Percentiles rank a stretch among this genome's conserved stretches.
Conservation (phyloP, 1,140 invertebrate species). For the Lordiphosa collinella region DNA sequence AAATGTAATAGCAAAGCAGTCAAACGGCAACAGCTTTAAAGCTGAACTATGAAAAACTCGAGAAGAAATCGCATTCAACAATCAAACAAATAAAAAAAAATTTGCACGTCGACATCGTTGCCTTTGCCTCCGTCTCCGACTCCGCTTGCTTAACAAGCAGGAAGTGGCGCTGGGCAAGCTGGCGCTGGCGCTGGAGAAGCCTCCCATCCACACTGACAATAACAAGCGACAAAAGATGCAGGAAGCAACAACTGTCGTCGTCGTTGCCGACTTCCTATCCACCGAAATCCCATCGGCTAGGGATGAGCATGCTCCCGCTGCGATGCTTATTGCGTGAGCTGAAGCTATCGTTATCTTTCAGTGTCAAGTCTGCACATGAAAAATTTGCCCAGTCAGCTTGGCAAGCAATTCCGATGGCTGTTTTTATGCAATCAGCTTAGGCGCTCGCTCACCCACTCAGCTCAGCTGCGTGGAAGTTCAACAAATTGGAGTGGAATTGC, state of each 20-base stretch:
- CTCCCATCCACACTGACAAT: conserved; percentile 26
- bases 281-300: conserved; percentile 21
- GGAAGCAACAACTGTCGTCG: conserved; percentile 64
- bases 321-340: conserved; percentile 47
- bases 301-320: conserved; percentile 44
- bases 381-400: conserved; percentile 14
- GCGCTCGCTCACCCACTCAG: conserved; percentile 14
- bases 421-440: conserved; percentile 26
- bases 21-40: conserved; percentile 38
- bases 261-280: conserved; percentile 48
- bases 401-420: background rate
- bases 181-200: conserved; percentile 10
- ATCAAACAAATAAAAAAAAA: conserved; percentile 50
- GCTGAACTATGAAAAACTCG: conserved; percentile 23
- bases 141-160: conserved; percentile 70
- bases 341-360: conserved; percentile 45
- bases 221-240: conserved; percentile 68
- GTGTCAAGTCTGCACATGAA: conserved; percentile 38
- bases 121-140: background rate
- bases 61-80: conserved; percentile 54
- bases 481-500: conserved; percentile 16
- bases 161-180: conserved; percentile 48
- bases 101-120: conserved; percentile 52
- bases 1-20: conserved; percentile 57
- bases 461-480: conserved; percentile 8